A percentile compares a stretch with the other conserved stretches of the same genome.
phyloP scores from a whole-genome alignment of 2,888 invertebrate species.

The Andrena camellia region DNA sequence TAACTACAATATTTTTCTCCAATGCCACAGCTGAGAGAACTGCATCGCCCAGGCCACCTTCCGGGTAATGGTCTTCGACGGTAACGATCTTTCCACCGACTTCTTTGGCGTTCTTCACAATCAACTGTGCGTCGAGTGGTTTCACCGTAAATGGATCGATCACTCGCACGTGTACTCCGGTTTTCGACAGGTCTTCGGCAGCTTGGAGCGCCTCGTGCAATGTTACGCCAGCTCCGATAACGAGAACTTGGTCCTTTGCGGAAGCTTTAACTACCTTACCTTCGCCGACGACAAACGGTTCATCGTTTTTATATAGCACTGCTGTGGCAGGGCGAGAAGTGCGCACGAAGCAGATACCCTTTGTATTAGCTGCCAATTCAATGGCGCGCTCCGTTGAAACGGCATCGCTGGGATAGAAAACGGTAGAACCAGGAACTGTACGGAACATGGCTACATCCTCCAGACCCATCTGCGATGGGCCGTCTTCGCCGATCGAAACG shows the following conservation, averaged over 20 bases:
- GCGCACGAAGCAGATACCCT: constrained; percentile 97
- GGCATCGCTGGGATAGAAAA: constrained; percentile 95
- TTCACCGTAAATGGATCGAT: constrained; percentile 98
- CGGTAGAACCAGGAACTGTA: constrained; percentile 92
- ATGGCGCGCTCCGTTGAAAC: constrained; percentile 97
- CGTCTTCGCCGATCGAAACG: constrained; percentile 99
- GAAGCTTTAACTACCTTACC: constrained; percentile 93
- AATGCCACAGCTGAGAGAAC: constrained; percentile 93
- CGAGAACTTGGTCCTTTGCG: constrained; percentile 91
- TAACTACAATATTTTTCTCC: constrained; percentile 90
- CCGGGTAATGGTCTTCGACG: constrained; percentile 98
- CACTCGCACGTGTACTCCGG: constrained; percentile 92
- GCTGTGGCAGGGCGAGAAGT: constrained; percentile 96
- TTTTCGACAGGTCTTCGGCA: constrained; percentile 90
- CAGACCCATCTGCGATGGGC: constrained; percentile 99
- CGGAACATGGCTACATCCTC: constrained; percentile 99
- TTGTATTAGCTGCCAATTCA: constrained; percentile 97
- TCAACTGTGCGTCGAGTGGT: constrained; percentile 93
- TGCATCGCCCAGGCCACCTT: constrained; percentile 98
- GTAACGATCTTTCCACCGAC: constrained; percentile 94
- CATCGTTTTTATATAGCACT: constrained; percentile 94
- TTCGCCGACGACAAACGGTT: constrained; percentile 92
- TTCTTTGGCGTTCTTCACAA: constrained; percentile 91
- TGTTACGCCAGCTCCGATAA: constrained; percentile 98
- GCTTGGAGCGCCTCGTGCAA: constrained; percentile 96